These are phyloP conservation scores for Apodemus sylvaticus DNA, from an alignment of 2,113 vertebrate species.

Conservation along the genomic window DNA sequence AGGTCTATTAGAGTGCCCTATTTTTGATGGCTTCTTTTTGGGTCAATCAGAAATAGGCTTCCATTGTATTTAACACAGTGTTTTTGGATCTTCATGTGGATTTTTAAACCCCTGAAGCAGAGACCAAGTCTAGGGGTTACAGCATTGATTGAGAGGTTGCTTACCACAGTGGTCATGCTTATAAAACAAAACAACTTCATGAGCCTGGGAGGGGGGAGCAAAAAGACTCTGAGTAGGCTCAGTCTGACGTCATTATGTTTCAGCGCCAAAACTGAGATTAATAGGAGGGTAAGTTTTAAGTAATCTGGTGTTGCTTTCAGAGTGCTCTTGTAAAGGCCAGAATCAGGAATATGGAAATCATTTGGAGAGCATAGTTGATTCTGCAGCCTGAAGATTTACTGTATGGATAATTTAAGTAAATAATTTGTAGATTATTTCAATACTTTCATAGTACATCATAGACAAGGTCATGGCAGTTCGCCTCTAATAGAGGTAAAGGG, in stretches of 20 bases:
- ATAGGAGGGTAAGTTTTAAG: neutral
- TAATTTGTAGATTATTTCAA: neutral
- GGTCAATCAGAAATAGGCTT: neutral
- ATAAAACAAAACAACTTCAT: neutral
- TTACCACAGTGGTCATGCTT: neutral
- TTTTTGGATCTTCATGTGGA: neutral
- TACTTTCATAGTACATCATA: neutral
- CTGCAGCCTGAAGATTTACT: neutral
- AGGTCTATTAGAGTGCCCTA: neutral
- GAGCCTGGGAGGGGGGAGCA: neutral
- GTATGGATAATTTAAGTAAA: neutral
- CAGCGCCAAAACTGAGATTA: neutral
- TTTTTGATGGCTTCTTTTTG: neutral
- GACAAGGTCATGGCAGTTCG: neutral
- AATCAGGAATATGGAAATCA: neutral
- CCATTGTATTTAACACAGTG: neutral
- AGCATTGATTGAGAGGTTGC: neutral
- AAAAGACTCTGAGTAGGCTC: neutral
- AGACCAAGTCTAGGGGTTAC: neutral
- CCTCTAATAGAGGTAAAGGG: neutral
- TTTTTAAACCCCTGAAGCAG: neutral
- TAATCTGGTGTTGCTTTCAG: neutral
- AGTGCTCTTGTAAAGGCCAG: neutral
- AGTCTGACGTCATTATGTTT: neutral
- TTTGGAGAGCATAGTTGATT: neutral